Evolutionary conservation across 2,113 vertebrate species (phyloP).

Genomic region (Anhinga rufa): DNA sequence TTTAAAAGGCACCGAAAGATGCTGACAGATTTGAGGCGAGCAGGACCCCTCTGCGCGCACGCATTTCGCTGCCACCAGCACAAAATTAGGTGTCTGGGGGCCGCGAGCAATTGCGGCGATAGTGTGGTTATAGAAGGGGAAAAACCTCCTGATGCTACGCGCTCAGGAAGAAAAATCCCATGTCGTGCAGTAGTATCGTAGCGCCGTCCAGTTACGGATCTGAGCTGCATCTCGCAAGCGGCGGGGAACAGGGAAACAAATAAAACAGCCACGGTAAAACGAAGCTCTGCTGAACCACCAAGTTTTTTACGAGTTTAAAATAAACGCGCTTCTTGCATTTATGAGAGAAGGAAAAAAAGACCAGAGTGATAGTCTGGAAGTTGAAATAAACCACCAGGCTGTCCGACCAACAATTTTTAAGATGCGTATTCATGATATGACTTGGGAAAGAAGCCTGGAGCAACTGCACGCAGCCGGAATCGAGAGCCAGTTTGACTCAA

Average conservation of each 20-base stretch:
- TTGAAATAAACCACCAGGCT: background rate
- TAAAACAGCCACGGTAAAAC: background rate
- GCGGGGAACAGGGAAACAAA: background rate
- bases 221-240: background rate
- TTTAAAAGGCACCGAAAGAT: background rate
- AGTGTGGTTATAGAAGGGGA: background rate
- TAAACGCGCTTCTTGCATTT: background rate
- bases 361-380: background rate
- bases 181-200: background rate
- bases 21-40: background rate
- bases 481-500: background rate
- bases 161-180: background rate
- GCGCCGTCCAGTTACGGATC: background rate
- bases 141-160: background rate
- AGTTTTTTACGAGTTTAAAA: conserved; percentile 24
- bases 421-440: background rate
- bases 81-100: background rate
- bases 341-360: background rate
- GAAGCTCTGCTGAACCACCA: background rate
- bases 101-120: background rate
- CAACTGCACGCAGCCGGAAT: background rate
- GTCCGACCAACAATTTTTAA: conserved; percentile 19
- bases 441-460: background rate
- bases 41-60: background rate
- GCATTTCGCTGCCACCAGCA: background rate